phyloP scores from a whole-genome alignment of 2,113 vertebrate species.

The Nesogale talazaci region DNA sequence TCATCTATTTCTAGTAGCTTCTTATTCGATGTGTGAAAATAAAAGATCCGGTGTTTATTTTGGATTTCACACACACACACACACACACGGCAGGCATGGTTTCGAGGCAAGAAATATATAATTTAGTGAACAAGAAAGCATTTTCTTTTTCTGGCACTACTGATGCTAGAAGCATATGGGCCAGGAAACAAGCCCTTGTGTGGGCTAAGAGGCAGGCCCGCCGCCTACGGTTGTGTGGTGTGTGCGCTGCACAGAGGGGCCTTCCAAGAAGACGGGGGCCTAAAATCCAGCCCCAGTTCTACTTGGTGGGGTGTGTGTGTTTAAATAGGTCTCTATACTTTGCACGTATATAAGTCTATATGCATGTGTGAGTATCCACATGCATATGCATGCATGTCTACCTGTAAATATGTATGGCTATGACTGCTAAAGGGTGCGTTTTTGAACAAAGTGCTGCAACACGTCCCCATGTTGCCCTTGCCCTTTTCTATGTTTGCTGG shows the following conservation, averaged over 20 bases:
- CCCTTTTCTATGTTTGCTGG: not conserved
- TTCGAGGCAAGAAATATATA: conserved; percentile 22
- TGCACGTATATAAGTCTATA: not conserved
- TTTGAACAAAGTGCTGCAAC: not conserved
- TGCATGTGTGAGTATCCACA: not conserved
- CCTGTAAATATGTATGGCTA: not conserved
- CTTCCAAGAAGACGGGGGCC: not conserved
- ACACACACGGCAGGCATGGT: not conserved
- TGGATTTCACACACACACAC: conserved; percentile 40
- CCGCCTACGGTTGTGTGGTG: rapidly evolving
- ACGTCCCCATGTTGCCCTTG: not conserved
- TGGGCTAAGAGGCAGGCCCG: not conserved
- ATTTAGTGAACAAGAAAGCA: not conserved
- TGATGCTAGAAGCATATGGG: not conserved
- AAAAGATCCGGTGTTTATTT: conserved; percentile 26
- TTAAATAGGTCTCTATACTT: not conserved
- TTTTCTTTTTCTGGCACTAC: conserved; percentile 9
- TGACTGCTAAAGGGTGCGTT: not conserved
- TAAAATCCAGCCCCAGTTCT: too few species aligned
- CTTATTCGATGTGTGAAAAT: conserved; percentile 4
- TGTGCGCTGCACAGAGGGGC: not conserved
- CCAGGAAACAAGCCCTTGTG: not conserved
- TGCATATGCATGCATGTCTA: not conserved
- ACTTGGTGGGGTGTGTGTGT: not conserved
- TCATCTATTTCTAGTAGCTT: conserved; percentile 38